A percentile compares a stretch with the other conserved stretches of the same genome.
Evolutionary conservation across 2,888 invertebrate genomes (phyloP).

Genomic region (Melolontha melolontha): DNA sequence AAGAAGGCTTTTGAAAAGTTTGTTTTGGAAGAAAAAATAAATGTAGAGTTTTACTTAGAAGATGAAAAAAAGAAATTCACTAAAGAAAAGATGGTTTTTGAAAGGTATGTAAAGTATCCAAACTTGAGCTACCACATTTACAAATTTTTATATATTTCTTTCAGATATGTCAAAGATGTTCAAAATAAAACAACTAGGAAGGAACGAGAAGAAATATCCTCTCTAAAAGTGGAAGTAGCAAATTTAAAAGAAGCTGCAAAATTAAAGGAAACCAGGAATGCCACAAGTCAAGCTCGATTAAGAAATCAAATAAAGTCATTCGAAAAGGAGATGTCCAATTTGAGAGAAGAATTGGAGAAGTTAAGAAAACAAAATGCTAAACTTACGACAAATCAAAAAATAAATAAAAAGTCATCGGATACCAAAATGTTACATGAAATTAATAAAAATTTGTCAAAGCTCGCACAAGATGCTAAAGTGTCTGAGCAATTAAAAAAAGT

Average conservation of each 20-base stretch:
- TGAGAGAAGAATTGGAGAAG: slow-evolving; percentile 76
- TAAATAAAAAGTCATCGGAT: slow-evolving; percentile 70
- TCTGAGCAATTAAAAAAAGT: slow-evolving; percentile 44
- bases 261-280: slow-evolving; percentile 80
- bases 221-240: slow-evolving; percentile 74
- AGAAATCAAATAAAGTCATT: slow-evolving; percentile 79
- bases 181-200: slow-evolving; percentile 75
- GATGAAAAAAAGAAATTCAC: slow-evolving; percentile 72
- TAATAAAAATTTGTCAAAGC: slow-evolving; percentile 72
- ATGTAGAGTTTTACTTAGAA: slow-evolving; percentile 73
- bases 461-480: slow-evolving; percentile 55
- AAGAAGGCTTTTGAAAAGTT: slow-evolving; percentile 68
- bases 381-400: slow-evolving; percentile 71
- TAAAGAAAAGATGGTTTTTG: slow-evolving; percentile 70
- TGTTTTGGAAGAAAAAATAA: slow-evolving; percentile 74
- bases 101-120: slow-evolving; percentile 56
- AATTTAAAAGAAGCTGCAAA: slow-evolving; percentile 76
- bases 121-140: not conserved
- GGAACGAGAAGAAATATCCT: slow-evolving; percentile 77
- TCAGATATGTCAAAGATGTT: slow-evolving; percentile 73
- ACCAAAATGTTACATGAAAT: slow-evolving; percentile 82
- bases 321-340: slow-evolving; percentile 76
- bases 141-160: slow-evolving; percentile 34
- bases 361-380: slow-evolving; percentile 76
- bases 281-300: slow-evolving; percentile 77